Percentiles rank a stretch among this genome's conserved stretches.
Conservation (phyloP, 1,140 invertebrate species). For the Monomorium pharaonis region DNA sequence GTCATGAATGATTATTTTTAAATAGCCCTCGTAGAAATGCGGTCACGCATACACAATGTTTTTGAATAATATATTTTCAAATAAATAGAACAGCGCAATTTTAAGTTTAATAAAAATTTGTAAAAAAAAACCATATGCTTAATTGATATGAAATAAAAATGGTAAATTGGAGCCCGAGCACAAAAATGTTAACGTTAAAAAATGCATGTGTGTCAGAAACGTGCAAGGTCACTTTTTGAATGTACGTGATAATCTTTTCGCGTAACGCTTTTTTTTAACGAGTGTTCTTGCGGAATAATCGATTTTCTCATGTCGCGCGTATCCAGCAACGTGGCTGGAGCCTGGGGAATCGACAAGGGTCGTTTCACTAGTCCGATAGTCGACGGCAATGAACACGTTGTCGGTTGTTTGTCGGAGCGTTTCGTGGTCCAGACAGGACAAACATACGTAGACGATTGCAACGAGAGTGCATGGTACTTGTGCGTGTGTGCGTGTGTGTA, state of each 20-base stretch:
- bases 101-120: background rate
- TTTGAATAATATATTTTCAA: background rate
- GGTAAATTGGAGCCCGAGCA: background rate
- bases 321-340: slow-evolving; percentile 52
- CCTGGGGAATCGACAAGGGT: slow-evolving; percentile 58
- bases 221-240: background rate
- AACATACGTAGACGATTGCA: slow-evolving; percentile 71
- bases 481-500: background rate
- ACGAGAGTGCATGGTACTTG: slow-evolving; percentile 23
- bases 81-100: background rate
- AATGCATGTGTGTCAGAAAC: background rate
- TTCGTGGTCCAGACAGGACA: slow-evolving; percentile 76
- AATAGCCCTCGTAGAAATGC: background rate
- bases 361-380: slow-evolving; percentile 57
- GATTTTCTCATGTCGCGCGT: slow-evolving; percentile 61
- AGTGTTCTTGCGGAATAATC: slow-evolving; percentile 60
- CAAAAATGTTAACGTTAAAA: slow-evolving; percentile 8
- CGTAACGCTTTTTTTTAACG: slow-evolving; percentile 14
- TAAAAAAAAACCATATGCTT: background rate
- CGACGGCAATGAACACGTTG: slow-evolving; percentile 66
- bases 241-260: slow-evolving; percentile 24
- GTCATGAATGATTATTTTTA: background rate
- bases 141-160: background rate
- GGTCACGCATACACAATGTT: background rate
- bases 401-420: slow-evolving; percentile 75